Percentiles rank a stretch among this genome's conserved stretches.
phyloP scores from a whole-genome alignment of 2,797 vertebrate genomes.

The Smutsia gigantea region DNA sequence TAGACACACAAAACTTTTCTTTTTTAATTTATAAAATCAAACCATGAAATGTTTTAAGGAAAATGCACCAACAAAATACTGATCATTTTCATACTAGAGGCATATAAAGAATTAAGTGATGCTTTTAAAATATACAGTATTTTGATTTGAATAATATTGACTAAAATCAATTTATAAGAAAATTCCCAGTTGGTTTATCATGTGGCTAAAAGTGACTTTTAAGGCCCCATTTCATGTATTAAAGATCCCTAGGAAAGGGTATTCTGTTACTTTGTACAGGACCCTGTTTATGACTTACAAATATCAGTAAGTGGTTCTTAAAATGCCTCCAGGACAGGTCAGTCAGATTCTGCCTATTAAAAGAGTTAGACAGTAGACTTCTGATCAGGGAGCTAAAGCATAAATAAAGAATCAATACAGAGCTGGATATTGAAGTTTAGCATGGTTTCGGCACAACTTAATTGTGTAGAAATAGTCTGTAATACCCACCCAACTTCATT shows the following conservation, averaged over 20 bases:
- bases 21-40: neutral
- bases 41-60: neutral
- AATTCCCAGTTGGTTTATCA: neutral
- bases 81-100: neutral
- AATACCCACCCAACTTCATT: neutral
- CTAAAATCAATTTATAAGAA: neutral
- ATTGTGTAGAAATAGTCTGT: fast-evolving
- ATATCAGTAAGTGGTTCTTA: neutral
- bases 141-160: neutral
- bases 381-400: neutral
- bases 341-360: neutral
- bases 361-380: neutral
- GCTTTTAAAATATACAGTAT: neutral
- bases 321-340: neutral
- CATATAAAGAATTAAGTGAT: neutral
- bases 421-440: neutral
- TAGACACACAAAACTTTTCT: neutral
- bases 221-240: neutral
- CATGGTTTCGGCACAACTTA: neutral
- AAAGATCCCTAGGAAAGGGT: neutral
- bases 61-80: neutral
- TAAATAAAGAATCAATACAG: neutral
- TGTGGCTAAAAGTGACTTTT: neutral
- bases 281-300: neutral
- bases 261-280: neutral